Evolutionary conservation across 1,140 invertebrate species (phyloP).

Genomic region (Oreohelix idahoensis): DNA sequence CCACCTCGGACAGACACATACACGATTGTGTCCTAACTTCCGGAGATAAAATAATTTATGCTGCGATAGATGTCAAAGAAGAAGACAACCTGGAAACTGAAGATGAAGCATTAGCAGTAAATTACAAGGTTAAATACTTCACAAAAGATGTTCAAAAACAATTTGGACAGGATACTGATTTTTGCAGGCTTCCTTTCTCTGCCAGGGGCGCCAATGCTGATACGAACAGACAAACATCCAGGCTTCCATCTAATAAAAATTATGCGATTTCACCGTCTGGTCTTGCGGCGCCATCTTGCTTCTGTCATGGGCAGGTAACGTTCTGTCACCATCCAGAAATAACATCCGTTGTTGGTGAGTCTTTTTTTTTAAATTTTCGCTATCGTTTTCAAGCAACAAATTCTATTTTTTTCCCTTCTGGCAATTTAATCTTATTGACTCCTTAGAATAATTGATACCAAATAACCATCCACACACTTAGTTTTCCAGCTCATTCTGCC

Average conservation of each 20-base stretch:
- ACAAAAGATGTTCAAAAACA: not conserved
- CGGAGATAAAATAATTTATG: too few relatives aligned
- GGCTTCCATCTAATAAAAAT: not conserved
- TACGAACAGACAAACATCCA: not conserved
- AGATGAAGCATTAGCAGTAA: not conserved
- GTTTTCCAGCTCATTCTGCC: too few relatives aligned
- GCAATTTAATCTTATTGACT: too few relatives aligned
- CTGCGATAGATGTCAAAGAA: not conserved
- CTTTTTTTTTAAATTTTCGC: too few relatives aligned
- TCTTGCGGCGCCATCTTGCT: not conserved
- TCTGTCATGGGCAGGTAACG: conserved; percentile 31
- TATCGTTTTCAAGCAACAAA: too few relatives aligned
- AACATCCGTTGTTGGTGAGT: conserved; percentile 4
- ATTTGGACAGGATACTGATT: not conserved
- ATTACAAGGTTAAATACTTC: not conserved
- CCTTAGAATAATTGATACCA: too few relatives aligned
- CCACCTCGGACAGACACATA: too few relatives aligned
- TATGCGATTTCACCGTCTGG: not conserved
- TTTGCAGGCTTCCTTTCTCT: too few relatives aligned
- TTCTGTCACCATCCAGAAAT: conserved; percentile 29
- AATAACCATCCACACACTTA: too few relatives aligned
- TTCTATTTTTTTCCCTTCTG: too few relatives aligned
- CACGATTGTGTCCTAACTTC: too few relatives aligned
- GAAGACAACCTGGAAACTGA: not conserved
- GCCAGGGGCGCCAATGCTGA: not conserved